Evolutionary conservation across 2,113 vertebrate genomes (phyloP).

Genomic region (Anguilla rostrata): DNA sequence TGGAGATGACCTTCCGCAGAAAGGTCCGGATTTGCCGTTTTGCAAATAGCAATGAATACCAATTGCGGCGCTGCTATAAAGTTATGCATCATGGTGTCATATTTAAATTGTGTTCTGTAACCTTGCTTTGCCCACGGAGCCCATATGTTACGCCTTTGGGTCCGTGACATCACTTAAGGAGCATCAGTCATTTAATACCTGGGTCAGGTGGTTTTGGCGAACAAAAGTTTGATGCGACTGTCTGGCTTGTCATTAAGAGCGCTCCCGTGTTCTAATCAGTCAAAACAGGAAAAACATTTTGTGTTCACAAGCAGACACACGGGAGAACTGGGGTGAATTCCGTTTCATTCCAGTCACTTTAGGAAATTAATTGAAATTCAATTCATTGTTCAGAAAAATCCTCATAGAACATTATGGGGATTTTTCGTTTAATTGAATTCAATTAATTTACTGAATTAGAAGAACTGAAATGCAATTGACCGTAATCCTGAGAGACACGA

Average conservation of each 20-base stretch:
- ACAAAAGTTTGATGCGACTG: conserved; percentile 3
- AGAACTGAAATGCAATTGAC: not conserved
- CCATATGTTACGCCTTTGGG: conserved; percentile 58
- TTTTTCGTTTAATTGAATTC: no score
- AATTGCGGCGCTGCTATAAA: conserved; percentile 51
- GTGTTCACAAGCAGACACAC: not conserved
- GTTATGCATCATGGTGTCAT: conserved; percentile 59
- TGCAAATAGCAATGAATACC: conserved; percentile 56
- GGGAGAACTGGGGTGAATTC: no score
- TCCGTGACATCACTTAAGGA: conserved; percentile 54
- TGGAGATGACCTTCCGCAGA: conserved; percentile 57
- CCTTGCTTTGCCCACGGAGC: conserved; percentile 53
- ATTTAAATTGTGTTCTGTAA: conserved; percentile 59
- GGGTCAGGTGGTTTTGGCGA: conserved; percentile 12
- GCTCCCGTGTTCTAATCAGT: not conserved
- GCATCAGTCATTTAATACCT: conserved; percentile 53
- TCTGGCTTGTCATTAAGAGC: not conserved
- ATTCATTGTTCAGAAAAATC: no score
- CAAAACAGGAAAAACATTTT: not conserved
- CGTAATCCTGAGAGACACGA: no score
- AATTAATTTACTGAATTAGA: no score
- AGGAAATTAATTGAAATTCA: no score
- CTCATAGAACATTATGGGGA: no score
- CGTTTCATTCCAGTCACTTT: no score
- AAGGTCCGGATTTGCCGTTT: conserved; percentile 50